Percentiles rank a stretch among this genome's conserved stretches.
Conservation (phyloP, 2,888 invertebrate genomes). For the Choreutis nemorana region DNA sequence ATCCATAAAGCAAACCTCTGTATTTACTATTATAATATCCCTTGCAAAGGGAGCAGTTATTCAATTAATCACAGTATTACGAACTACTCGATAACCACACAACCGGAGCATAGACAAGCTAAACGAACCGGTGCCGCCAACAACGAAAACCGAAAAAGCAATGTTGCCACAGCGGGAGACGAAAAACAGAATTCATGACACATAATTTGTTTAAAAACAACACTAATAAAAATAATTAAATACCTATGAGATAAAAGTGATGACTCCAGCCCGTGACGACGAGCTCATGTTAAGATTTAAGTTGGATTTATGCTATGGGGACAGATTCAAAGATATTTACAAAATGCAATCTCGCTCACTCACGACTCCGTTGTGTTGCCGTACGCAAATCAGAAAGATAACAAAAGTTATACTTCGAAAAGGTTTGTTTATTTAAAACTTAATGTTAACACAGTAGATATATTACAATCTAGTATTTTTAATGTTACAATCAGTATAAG, state of each 20-base stretch:
- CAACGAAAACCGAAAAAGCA: conserved; percentile 7
- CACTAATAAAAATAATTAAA: conserved; percentile 53
- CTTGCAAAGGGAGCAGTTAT: conserved; percentile 11
- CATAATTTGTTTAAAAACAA: conserved; percentile 48
- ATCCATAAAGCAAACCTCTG: no score
- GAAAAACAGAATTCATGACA: conserved; percentile 45
- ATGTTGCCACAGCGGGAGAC: conserved; percentile 36
- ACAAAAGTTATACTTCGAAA: no score
- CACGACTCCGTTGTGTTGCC: conserved; percentile 34
- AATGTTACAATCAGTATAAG: conserved; percentile 20
- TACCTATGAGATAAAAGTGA: conserved; percentile 64
- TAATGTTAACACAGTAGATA: no score
- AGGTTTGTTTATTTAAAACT: no score
- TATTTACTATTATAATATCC: conserved; percentile 9
- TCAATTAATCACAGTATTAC: conserved; percentile 16
- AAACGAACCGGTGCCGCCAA: conserved; percentile 10
- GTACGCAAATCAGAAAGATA: conserved; percentile 7
- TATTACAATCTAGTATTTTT: conserved; percentile 26
- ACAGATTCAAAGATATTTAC: conserved; percentile 55
- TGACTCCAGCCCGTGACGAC: conserved; percentile 45
- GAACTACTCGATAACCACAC: conserved; percentile 9
- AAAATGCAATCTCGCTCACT: conserved; percentile 56
- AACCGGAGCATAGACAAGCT: conserved; percentile 22
- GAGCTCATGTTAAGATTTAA: conserved; percentile 34
- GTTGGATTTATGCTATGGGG: conserved; percentile 59